A percentile compares a stretch with the other conserved stretches of the same genome.
These are phyloP conservation scores for Exephanes ischioxanthus DNA, from an alignment of 2,888 invertebrate species.

Conservation along the genomic window DNA sequence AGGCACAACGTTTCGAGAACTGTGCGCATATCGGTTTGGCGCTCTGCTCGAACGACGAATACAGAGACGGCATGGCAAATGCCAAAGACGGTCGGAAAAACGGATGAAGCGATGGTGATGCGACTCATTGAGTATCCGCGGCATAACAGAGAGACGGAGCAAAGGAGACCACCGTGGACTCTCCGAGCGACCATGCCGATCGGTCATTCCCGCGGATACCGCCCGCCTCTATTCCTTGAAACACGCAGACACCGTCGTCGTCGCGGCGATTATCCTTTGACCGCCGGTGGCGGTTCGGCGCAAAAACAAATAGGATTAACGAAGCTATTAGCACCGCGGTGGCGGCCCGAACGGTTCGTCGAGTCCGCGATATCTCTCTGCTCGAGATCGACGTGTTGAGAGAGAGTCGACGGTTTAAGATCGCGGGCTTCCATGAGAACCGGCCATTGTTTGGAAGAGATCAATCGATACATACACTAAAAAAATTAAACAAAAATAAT, in stretches of 20 bases:
- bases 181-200: slow-evolving; percentile 38
- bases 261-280: slow-evolving; percentile 58
- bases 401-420: neutral
- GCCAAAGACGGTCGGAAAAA: slow-evolving; percentile 45
- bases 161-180: slow-evolving; percentile 11
- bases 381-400: slow-evolving; percentile 1
- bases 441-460: neutral
- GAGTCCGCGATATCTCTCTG: neutral
- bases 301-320: slow-evolving; percentile 63
- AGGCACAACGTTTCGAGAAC: slow-evolving; percentile 23
- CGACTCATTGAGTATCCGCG: slow-evolving; percentile 68
- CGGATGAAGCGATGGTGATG: slow-evolving; percentile 25
- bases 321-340: slow-evolving; percentile 22
- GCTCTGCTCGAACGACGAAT: neutral
- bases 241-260: slow-evolving; percentile 11
- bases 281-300: slow-evolving; percentile 61
- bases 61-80: neutral
- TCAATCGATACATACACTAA: neutral
- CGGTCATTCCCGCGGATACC: slow-evolving; percentile 43
- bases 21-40: slow-evolving; percentile 1
- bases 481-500: neutral
- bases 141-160: slow-evolving; percentile 42
- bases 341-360: slow-evolving; percentile 12
- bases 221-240: slow-evolving; percentile 19
- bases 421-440: slow-evolving; percentile 3